phyloP scores from a whole-genome alignment of 1,140 invertebrate species.

The Macrobrachium rosenbergii region DNA sequence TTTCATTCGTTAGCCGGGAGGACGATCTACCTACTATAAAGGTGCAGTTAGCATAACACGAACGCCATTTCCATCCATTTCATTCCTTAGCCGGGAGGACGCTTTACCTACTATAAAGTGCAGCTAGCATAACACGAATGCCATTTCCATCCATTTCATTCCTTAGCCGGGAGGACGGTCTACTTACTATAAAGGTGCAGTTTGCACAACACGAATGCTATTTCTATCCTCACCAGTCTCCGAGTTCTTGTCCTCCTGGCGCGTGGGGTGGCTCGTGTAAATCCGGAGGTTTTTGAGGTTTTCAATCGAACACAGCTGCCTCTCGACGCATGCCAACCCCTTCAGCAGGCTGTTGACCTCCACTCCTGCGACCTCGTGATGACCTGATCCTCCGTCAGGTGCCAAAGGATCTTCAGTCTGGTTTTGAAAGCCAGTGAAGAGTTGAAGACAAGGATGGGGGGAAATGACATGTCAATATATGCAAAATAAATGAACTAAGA shows the following conservation, averaged over 20 bases:
- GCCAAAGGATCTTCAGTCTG: background rate
- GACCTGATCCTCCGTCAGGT: background rate
- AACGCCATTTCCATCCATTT: too few relatives aligned
- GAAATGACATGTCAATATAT: background rate
- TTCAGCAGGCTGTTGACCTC: slow-evolving; percentile 45
- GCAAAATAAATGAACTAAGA: background rate
- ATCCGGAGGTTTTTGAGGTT: slow-evolving; percentile 57
- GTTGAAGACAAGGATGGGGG: background rate
- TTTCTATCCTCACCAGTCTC: background rate
- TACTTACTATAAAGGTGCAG: too few relatives aligned
- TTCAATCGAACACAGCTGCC: slow-evolving; percentile 51
- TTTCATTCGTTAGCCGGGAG: too few relatives aligned
- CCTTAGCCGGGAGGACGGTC: too few relatives aligned
- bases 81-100: too few relatives aligned
- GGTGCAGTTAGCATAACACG: too few relatives aligned
- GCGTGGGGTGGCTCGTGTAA: slow-evolving; percentile 29
- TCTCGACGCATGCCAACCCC: slow-evolving; percentile 59
- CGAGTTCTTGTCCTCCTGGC: background rate
- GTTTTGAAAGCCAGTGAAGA: background rate
- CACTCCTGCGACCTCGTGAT: background rate
- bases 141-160: too few relatives aligned
- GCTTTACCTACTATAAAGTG: too few relatives aligned
- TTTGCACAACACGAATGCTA: too few relatives aligned
- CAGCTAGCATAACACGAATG: too few relatives aligned
- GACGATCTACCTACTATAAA: too few relatives aligned